phyloP scores from a whole-genome alignment of 1,140 invertebrate species.

The Parapsyche elsis region DNA sequence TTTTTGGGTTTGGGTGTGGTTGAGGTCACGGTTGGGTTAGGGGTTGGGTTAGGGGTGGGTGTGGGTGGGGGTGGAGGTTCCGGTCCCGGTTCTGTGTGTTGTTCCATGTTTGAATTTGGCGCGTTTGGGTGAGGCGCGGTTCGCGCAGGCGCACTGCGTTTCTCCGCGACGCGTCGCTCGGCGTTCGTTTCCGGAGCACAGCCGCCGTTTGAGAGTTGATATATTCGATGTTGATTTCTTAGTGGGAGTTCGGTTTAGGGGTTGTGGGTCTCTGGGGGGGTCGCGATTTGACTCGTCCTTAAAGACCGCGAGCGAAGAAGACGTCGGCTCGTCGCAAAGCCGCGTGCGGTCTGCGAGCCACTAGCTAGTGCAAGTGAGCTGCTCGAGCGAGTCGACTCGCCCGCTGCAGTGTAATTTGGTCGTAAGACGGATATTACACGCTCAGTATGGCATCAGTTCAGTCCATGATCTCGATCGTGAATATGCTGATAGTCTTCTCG shows the following conservation, averaged over 20 bases:
- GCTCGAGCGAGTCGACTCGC: no score
- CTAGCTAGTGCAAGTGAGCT: no score
- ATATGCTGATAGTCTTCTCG: no score
- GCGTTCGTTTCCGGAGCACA: neutral
- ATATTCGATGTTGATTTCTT: neutral
- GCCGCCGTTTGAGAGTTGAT: neutral
- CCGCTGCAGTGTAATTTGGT: no score
- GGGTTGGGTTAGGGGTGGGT: neutral
- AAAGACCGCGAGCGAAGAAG: neutral
- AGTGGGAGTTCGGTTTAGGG: neutral
- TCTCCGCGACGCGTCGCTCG: slow-evolving; percentile 29
- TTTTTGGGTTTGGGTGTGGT: slow-evolving; percentile 41
- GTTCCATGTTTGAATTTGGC: slow-evolving; percentile 53
- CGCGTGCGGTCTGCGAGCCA: neutral
- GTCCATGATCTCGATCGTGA: no score
- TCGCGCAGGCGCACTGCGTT: slow-evolving; percentile 40
- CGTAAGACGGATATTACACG: no score
- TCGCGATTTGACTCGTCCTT: no score
- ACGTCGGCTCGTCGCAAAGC: neutral
- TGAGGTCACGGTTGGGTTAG: neutral
- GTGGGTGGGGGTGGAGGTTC: neutral
- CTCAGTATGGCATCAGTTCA: no score
- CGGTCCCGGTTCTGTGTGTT: slow-evolving; percentile 51
- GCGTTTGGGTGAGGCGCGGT: slow-evolving; percentile 3
- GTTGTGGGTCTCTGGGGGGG: neutral